Evolutionary conservation across 2,797 vertebrate genomes (phyloP), one percentile per base, ranked within the genome.

Genomic region (Coregonus sp.): DNA sequence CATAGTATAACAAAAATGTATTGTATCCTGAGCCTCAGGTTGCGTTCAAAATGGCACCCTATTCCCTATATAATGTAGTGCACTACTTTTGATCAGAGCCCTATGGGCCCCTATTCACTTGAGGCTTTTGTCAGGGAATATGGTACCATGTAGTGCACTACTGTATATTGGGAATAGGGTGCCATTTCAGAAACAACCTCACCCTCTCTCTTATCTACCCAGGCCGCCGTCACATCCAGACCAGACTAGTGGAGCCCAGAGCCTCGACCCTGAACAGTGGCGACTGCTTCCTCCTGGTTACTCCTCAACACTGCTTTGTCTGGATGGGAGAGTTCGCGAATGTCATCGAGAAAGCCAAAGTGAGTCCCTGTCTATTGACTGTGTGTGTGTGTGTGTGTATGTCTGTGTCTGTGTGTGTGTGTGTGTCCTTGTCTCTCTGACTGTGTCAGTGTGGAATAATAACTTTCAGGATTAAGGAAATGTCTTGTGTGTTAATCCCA

Each of bases 241-340:
- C 97, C 37, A 94, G 98, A 89, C 91, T 99, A 89, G 98, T 99
- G 50, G 98, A 99, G 84, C 98, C 98, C 0, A 95, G 97, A 69
- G 96, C 95, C 0, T 97, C 96, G 0, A 98, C 98, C 0, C 90
- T 99, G 81, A 99, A 98, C 93, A 98, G 97, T 0, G 98, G 98
- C n/a, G 98, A 99, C 92, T 97, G 97, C 87, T 99, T 99, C 93
- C 95, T 99, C 70, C 85, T 99, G 84, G 93, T 99, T 77, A 95
- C 96, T 0, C 94, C 96, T 0, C 96, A 96, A 78, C 90, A 93
- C 84, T 99, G 98, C 89, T 95, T 97, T 78, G 92, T 97, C 79
- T 99, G 98, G 98, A 92, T 96, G 0, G 98, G 98, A 88, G 98
- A 99, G 91, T 99, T 99, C 86, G 94, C 98, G 18, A 99, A 99